These are phyloP conservation scores for Malacoraja senta DNA, from an alignment of 2,797 vertebrate genomes.

Conservation along the genomic window DNA sequence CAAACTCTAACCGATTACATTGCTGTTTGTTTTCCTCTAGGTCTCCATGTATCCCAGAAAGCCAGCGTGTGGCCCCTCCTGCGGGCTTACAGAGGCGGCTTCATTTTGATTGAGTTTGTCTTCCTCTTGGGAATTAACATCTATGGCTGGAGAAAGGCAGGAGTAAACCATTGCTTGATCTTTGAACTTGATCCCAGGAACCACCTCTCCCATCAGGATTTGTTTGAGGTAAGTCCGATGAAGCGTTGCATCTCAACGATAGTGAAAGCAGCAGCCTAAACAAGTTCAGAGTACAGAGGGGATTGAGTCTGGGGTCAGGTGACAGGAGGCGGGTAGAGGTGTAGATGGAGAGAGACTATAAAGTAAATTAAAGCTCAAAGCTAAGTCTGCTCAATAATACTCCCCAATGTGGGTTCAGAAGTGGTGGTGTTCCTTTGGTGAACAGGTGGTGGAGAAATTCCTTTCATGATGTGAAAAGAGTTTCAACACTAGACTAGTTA, in stretches of 20 bases:
- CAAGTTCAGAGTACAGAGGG: no score
- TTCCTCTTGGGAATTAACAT: constrained; percentile 43
- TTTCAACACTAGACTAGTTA: neutral
- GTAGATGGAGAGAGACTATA: neutral
- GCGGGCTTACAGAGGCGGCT: constrained; percentile 36
- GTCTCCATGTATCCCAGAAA: neutral
- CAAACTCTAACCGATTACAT: neutral
- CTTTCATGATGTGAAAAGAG: neutral
- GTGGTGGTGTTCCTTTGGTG: no score
- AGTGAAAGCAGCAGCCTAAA: neutral
- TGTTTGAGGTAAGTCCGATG: constrained; percentile 32
- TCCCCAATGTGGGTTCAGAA: neutral
- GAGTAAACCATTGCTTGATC: constrained; percentile 41
- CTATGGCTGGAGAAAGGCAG: constrained; percentile 41
- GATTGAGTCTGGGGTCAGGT: neutral
- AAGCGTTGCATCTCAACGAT: no score
- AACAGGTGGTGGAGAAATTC: neutral
- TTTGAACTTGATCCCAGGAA: constrained; percentile 42
- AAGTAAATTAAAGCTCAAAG: neutral
- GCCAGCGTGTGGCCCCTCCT: constrained; percentile 37
- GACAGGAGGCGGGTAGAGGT: no score
- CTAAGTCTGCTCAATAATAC: neutral
- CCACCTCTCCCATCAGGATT: constrained; percentile 38
- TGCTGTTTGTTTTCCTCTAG: fast-evolving
- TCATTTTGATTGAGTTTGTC: constrained; percentile 40